phyloP scores from a whole-genome alignment of 2,888 invertebrate species.

The Limulus polyphemus region DNA sequence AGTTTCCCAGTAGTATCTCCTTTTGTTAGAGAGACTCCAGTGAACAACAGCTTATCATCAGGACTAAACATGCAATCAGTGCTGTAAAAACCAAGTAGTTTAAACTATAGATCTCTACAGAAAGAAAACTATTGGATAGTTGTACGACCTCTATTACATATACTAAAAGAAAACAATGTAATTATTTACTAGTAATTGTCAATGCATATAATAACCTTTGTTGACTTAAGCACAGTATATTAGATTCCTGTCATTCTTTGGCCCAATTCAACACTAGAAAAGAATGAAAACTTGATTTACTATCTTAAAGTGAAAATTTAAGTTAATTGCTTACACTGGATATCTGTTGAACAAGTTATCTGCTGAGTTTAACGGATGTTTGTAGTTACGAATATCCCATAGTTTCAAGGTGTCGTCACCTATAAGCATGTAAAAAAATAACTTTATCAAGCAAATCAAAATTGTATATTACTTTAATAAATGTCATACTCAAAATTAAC shows the following conservation, averaged over 20 bases:
- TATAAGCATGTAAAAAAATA: slow-evolving; percentile 21
- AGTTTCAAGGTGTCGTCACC: slow-evolving; percentile 86
- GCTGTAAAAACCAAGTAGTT: slow-evolving; percentile 31
- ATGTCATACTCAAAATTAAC: not conserved
- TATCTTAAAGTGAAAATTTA: not conserved
- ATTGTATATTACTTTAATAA: no score
- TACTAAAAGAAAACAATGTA: no score
- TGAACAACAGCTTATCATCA: slow-evolving; percentile 73
- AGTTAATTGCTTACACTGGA: slow-evolving; percentile 37
- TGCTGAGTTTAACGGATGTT: slow-evolving; percentile 57
- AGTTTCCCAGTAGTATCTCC: slow-evolving; percentile 52
- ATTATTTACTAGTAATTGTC: no score
- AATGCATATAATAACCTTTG: no score
- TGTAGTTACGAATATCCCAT: slow-evolving; percentile 81
- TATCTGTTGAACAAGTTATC: slow-evolving; percentile 65
- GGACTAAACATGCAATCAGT: slow-evolving; percentile 70
- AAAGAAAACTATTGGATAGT: slow-evolving; percentile 1
- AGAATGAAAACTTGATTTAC: not conserved
- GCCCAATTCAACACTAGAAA: not conserved
- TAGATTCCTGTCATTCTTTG: no score
- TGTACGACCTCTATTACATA: no score
- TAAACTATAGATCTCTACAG: not conserved
- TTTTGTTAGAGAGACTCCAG: slow-evolving; percentile 67
- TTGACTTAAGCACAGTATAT: no score
- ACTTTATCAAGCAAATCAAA: no score